Base-by-base conservation (phyloP, 2,797 vertebrate genomes). In the Macropus fuliginosus region DNA sequence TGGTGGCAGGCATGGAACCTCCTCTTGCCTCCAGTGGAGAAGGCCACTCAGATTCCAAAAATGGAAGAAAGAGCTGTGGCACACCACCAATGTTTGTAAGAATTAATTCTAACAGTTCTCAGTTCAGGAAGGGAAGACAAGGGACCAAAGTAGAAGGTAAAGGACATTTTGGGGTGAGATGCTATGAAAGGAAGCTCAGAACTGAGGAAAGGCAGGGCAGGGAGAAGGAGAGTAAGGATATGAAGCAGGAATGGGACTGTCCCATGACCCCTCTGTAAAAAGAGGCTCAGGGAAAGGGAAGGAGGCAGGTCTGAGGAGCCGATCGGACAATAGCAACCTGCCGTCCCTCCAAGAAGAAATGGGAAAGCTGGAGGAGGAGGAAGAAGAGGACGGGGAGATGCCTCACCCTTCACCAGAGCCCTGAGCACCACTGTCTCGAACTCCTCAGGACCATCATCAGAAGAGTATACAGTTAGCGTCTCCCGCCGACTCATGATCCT, bases 351-450 rank as follows among this genome's bases (percentile, higher is more conserved):
- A 9, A 2, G 27, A 1, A 56, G 24, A 28, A 56, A 56, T 28
- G 56, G 56, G 56, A 31, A 14, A 14, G 4, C 31, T 28, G n/a
- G 4, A 56, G 55, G 21, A 24, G 55, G 16, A 55, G 16, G 55
- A 5, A 18, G 55, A 18, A 2, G 4, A 55, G 55, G 55, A 55
- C 0, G 21, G 21, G 62, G 9, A n/a, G 21, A 21, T 2, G n/a
- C 12, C 89, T 98, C 96, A 99, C 99, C 99, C 98, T 99, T 98
- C 90, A 99, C 99, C 13, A 99, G 98, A 0, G 99, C 97, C 98
- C 98, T 99, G 56, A 99, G 98, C 93, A 99, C 98, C 0, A 99
- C 98, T 1, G 99, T 99, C 95, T 99, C 99, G 93, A 99, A 99
- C 54, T 99, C 99, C 95, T 99, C 99, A 0, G 98, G 97, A 3